phyloP scores from a whole-genome alignment of 2,888 invertebrate genomes.

The Tenthredo amoena region DNA sequence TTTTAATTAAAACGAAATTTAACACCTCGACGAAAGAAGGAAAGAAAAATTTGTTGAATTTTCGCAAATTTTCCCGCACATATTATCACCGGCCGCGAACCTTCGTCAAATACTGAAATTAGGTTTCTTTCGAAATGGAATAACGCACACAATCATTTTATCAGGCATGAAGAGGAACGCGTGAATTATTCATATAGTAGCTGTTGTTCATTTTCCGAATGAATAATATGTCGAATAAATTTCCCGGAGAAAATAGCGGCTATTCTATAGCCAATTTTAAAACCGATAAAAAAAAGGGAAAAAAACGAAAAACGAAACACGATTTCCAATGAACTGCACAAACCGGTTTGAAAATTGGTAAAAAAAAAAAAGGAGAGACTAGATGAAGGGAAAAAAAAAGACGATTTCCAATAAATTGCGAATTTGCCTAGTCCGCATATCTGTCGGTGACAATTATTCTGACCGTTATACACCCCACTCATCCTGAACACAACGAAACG shows the following conservation, averaged over 20 bases:
- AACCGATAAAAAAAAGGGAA: too few species aligned
- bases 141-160: background rate
- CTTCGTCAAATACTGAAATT: background rate
- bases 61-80: background rate
- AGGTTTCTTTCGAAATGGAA: background rate
- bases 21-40: background rate
- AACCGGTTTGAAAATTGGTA: background rate
- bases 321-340: too few species aligned
- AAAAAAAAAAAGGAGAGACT: background rate
- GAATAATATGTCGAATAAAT: too few species aligned
- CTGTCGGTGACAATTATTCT: background rate
- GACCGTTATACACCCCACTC: background rate
- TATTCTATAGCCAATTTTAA: too few species aligned
- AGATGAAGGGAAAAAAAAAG: background rate
- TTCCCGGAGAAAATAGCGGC: too few species aligned
- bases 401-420: background rate
- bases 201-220: background rate
- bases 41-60: background rate
- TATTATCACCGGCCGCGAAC: background rate
- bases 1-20: background rate
- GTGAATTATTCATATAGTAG: background rate
- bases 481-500: background rate
- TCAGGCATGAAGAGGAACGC: background rate
- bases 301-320: too few species aligned
- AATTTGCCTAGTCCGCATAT: background rate